These are phyloP conservation scores for Cosmia pyralina DNA, from an alignment of 2,888 invertebrate genomes.

Conservation along the genomic window DNA sequence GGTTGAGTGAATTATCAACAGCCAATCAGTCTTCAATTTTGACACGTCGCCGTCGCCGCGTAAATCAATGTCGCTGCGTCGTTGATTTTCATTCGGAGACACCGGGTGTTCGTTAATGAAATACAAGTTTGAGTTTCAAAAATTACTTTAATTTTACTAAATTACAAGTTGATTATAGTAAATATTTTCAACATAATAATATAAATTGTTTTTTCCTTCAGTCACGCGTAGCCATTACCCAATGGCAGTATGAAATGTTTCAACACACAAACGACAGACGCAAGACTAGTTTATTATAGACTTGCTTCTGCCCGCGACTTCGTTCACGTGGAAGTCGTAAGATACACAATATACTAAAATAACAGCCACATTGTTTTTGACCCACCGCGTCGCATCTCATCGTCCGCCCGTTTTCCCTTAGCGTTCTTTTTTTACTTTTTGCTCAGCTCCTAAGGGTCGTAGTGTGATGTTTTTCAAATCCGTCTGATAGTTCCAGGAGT, in stretches of 20 bases:
- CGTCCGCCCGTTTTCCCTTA: too few relatives aligned
- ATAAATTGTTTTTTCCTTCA: slow-evolving; percentile 18
- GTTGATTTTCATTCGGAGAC: not conserved
- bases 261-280: slow-evolving; percentile 34
- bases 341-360: too few relatives aligned
- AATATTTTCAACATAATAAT: slow-evolving; percentile 22
- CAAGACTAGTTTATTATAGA: not conserved
- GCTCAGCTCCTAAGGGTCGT: too few relatives aligned
- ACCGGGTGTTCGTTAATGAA: not conserved
- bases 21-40: not conserved
- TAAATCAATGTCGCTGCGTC: not conserved
- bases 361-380: too few relatives aligned
- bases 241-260: slow-evolving; percentile 28
- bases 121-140: slow-evolving; percentile 4
- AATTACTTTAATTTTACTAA: slow-evolving; percentile 22
- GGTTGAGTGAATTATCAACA: not conserved
- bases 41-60: not conserved
- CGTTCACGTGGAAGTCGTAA: too few relatives aligned
- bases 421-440: too few relatives aligned
- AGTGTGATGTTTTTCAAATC: too few relatives aligned
- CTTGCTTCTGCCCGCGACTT: too few relatives aligned
- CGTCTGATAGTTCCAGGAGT: too few relatives aligned
- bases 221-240: slow-evolving; percentile 38
- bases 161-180: slow-evolving; percentile 27
- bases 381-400: too few relatives aligned